Conservation (phyloP, 2,797 vertebrate species). For the Aselliscus stoliczkanus region DNA sequence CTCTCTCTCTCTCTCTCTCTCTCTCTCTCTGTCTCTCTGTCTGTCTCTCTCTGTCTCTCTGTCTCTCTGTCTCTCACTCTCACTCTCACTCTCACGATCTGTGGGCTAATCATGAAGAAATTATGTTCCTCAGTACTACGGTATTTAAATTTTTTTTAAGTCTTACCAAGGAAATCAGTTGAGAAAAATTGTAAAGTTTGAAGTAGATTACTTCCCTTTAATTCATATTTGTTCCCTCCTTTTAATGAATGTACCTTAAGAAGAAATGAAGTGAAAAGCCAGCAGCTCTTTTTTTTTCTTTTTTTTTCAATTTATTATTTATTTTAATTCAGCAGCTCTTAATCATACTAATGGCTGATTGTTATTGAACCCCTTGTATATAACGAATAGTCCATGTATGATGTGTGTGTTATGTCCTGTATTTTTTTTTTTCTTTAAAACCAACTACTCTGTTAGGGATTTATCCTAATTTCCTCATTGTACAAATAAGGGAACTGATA, state of each 20-base stretch:
- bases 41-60: no score
- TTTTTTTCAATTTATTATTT: no score
- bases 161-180: neutral
- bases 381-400: neutral
- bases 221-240: neutral
- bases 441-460: neutral
- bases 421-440: slow-evolving; percentile 6
- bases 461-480: neutral
- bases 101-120: neutral
- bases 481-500: neutral
- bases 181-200: neutral
- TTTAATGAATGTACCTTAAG: slow-evolving; percentile 41
- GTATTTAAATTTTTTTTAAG: neutral
- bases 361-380: neutral
- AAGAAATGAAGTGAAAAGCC: slow-evolving; percentile 52
- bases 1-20: no score
- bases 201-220: slow-evolving; percentile 3
- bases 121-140: neutral
- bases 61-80: no score
- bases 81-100: neutral
- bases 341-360: neutral
- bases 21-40: no score
- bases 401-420: neutral
- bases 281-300: neutral
- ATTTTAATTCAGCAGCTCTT: neutral